Evolutionary conservation across 2,113 vertebrate species (phyloP).

Genomic region (Motacilla alba): DNA sequence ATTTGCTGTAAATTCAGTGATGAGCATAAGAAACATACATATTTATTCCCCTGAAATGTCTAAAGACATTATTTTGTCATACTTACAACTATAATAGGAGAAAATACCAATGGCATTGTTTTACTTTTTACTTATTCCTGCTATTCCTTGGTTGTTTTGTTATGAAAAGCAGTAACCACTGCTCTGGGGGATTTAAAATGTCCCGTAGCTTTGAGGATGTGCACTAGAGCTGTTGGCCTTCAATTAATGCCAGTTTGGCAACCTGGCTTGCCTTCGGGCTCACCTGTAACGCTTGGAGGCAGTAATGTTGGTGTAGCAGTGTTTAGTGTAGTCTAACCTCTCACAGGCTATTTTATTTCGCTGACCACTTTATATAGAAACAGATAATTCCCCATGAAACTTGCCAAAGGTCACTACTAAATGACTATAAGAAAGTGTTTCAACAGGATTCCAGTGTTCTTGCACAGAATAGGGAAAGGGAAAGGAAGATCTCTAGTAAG

Average conservation of each 20-base stretch:
- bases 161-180: background rate
- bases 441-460: background rate
- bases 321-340: background rate
- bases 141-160: background rate
- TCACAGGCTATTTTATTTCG: background rate
- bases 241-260: background rate
- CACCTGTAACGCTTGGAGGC: background rate
- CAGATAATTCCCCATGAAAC: background rate
- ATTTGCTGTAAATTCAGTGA: background rate
- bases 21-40: background rate
- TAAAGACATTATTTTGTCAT: background rate
- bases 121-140: background rate
- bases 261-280: background rate
- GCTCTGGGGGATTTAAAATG: background rate
- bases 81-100: background rate
- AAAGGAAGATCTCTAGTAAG: background rate
- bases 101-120: background rate
- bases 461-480: background rate
- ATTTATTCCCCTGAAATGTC: background rate
- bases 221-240: background rate
- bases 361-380: background rate
- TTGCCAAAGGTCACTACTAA: background rate
- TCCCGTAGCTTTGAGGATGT: background rate
- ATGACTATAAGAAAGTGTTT: background rate
- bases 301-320: background rate